phyloP scores from a whole-genome alignment of 2,888 invertebrate species.

The Leptopterna dolabrata region DNA sequence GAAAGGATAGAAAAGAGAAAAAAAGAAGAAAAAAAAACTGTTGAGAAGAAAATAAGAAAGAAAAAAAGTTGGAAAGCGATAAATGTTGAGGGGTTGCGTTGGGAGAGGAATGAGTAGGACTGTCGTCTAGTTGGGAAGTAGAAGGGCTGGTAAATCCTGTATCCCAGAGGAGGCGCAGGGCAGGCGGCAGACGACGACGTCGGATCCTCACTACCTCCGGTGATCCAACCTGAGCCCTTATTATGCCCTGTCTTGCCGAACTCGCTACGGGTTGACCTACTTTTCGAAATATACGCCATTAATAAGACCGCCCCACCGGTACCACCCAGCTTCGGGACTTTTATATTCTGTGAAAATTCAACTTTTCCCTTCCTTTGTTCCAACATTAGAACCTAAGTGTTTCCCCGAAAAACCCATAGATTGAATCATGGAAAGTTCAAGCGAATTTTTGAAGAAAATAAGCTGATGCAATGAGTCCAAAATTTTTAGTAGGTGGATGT shows the following conservation, averaged over 20 bases:
- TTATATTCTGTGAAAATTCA: no score
- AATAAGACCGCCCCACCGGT: background rate
- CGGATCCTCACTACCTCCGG: background rate
- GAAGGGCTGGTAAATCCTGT: background rate
- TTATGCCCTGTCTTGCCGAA: conserved; percentile 1
- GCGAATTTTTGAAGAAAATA: no score
- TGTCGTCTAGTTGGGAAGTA: background rate
- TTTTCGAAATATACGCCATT: background rate
- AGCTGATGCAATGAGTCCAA: no score
- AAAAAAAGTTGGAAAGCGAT: background rate
- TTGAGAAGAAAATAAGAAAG: background rate
- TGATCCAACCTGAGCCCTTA: conserved; percentile 23
- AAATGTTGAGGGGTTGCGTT: background rate
- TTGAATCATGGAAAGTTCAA: no score
- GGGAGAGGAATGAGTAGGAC: background rate
- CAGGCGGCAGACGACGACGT: background rate
- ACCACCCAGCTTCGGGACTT: no score
- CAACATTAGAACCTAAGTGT: no score
- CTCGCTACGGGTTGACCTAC: background rate
- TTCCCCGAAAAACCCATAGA: no score
- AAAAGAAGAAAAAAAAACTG: background rate
- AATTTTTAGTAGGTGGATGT: no score
- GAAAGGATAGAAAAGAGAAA: no score
- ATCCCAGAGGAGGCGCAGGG: background rate
- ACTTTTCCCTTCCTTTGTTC: no score